A percentile compares a stretch with the other conserved stretches of the same genome.
phyloP scores from a whole-genome alignment of 2,797 vertebrate species.

The Rallus crepitans region DNA sequence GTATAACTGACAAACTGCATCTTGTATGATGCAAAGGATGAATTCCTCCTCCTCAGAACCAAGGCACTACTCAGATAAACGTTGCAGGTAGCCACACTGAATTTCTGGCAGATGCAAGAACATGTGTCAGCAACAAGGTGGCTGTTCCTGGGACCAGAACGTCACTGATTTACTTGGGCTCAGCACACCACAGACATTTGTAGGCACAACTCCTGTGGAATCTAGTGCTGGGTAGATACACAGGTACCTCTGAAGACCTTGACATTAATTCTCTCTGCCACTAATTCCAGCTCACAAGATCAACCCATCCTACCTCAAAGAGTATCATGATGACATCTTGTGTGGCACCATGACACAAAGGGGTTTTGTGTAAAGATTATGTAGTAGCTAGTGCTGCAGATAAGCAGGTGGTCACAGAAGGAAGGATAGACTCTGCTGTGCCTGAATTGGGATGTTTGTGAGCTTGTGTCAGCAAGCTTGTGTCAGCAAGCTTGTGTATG shows the following conservation, averaged over 20 bases:
- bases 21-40: not conserved
- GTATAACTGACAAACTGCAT: not conserved
- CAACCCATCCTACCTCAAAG: not conserved
- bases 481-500: not conserved
- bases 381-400: not conserved
- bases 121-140: not conserved
- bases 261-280: not conserved
- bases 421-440: not conserved
- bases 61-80: not conserved
- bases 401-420: not conserved
- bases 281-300: not conserved
- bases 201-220: not conserved
- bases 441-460: not conserved
- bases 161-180: not conserved
- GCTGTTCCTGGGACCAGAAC: not conserved
- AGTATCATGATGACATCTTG: not conserved
- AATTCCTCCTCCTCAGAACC: not conserved
- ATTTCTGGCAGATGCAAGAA: not conserved
- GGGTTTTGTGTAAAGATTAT: not conserved
- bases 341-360: not conserved
- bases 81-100: not conserved
- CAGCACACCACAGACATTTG: not conserved
- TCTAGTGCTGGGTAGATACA: not conserved
- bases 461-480: not conserved
- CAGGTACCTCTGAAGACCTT: not conserved